Conservation (phyloP, 2,888 invertebrate species). For the Syrista parreyssii region DNA sequence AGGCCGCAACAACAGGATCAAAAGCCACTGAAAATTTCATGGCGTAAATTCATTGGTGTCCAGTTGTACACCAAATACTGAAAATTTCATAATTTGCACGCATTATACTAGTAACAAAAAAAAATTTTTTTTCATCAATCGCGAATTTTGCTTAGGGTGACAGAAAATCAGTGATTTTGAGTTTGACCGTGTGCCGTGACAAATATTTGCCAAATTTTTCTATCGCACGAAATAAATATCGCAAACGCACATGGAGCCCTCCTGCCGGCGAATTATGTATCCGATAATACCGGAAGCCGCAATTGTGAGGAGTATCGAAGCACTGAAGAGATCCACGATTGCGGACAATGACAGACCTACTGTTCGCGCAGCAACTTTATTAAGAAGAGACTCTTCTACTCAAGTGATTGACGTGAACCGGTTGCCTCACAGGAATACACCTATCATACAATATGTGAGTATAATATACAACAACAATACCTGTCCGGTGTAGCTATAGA, state of each 20-base stretch:
- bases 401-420: slow-evolving; percentile 48
- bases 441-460: slow-evolving; percentile 48
- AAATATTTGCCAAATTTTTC: background rate
- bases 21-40: background rate
- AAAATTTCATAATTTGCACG: background rate
- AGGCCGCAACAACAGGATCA: slow-evolving; percentile 25
- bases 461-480: background rate
- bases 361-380: slow-evolving; percentile 45
- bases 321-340: slow-evolving; percentile 29
- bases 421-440: slow-evolving; percentile 36
- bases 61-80: background rate
- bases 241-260: slow-evolving; percentile 24
- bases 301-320: slow-evolving; percentile 38
- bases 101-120: background rate
- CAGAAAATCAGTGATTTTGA: background rate
- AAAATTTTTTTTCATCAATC: background rate
- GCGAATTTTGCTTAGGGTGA: background rate
- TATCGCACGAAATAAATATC: background rate
- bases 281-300: slow-evolving; percentile 37
- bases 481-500: background rate
- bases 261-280: slow-evolving; percentile 30
- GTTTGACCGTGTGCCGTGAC: background rate
- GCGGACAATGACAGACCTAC: slow-evolving; percentile 19
- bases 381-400: slow-evolving; percentile 40
- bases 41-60: background rate